phyloP scores from a whole-genome alignment of 2,888 invertebrate genomes.

The Euspilapteryx auroguttella region DNA sequence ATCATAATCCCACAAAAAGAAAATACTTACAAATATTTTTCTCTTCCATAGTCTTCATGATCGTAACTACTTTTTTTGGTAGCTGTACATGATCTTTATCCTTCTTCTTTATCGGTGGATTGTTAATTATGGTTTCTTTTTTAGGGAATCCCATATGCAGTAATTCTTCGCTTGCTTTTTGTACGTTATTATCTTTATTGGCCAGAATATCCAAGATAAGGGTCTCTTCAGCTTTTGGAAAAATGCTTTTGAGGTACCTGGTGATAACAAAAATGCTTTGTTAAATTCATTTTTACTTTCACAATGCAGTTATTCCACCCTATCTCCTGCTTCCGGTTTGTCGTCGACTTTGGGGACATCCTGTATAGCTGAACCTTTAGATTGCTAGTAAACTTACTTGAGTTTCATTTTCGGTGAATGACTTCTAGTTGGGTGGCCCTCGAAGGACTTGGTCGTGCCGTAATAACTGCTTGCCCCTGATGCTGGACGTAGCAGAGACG shows the following conservation, averaged over 20 bases:
- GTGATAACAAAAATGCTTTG: too few species aligned
- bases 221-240: constrained; percentile 88
- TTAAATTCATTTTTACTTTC: too few species aligned
- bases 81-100: constrained; percentile 23
- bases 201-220: constrained; percentile 80
- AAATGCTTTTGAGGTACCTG: constrained; percentile 90
- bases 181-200: constrained; percentile 88
- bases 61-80: constrained; percentile 57
- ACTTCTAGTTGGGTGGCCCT: constrained; percentile 65
- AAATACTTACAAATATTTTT: too few species aligned
- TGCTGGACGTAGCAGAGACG: constrained; percentile 61
- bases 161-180: constrained; percentile 81
- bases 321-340: too few species aligned
- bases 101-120: constrained; percentile 23
- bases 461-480: constrained; percentile 63
- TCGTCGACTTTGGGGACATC: too few species aligned
- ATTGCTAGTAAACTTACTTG: constrained; percentile 66
- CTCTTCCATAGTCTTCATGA: constrained; percentile 69
- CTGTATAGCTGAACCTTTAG: too few species aligned
- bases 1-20: too few species aligned
- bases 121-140: constrained; percentile 58
- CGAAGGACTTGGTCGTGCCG: constrained; percentile 61
- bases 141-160: constrained; percentile 81
- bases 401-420: constrained; percentile 92
- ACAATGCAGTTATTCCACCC: too few species aligned